These are phyloP conservation scores for Syrrhaptes paradoxus DNA, from an alignment of 2,113 vertebrate genomes.

Conservation along the genomic window DNA sequence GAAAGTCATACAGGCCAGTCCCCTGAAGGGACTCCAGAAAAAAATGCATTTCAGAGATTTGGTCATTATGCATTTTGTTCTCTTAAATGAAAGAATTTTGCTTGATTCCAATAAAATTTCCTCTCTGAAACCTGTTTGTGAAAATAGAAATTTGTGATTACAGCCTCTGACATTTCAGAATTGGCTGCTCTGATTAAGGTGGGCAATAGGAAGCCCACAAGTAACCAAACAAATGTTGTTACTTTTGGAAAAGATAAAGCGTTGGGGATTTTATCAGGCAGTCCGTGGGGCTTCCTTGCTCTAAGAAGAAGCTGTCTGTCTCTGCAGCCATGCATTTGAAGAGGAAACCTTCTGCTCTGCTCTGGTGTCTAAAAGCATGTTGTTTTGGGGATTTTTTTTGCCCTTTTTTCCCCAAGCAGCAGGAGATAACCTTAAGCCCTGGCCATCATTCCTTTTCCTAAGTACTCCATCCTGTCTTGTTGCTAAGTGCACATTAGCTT, in stretches of 20 bases:
- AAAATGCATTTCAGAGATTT: not conserved
- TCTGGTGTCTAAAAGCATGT: not conserved
- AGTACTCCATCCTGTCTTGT: not conserved
- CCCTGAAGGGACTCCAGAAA: not conserved
- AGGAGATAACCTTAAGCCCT: slow-evolving; percentile 14
- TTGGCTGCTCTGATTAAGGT: not conserved
- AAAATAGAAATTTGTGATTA: not conserved
- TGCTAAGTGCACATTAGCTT: not conserved
- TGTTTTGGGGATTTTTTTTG: not conserved
- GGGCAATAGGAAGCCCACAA: not conserved
- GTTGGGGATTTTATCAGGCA: not conserved
- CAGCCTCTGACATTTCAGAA: not conserved
- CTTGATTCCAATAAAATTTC: not conserved
- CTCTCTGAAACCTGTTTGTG: not conserved
- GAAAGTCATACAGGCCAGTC: not conserved
- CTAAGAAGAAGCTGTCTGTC: not conserved
- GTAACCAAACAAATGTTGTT: not conserved
- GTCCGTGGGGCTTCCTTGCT: not conserved
- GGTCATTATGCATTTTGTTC: not conserved
- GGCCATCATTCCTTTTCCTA: not conserved
- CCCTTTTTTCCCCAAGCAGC: not conserved
- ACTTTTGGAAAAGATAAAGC: not conserved
- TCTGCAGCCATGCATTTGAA: not conserved
- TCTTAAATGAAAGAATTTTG: not conserved
- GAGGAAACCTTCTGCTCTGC: not conserved